Conservation (phyloP, 2,888 invertebrate species). For the Caenorhabditis becei region DNA sequence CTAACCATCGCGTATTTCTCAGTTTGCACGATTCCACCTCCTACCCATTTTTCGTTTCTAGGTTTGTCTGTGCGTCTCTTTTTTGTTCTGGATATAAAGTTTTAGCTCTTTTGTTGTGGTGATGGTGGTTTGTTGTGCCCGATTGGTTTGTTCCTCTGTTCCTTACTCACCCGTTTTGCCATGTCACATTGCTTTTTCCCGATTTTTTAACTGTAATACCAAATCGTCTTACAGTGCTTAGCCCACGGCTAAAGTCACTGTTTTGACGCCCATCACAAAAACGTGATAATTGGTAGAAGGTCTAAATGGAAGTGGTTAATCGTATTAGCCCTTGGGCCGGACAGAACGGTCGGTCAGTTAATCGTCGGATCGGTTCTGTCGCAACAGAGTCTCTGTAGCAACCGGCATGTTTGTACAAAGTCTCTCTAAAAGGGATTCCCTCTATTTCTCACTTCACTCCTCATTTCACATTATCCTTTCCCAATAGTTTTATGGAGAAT, state of each 20-base stretch:
- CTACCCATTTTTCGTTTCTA: conserved; percentile 15
- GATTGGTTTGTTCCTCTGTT: conserved; percentile 25
- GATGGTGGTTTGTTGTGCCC: conserved; percentile 12
- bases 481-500: conserved; percentile 17
- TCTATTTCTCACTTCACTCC: conserved; percentile 5
- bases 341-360: conserved; percentile 36
- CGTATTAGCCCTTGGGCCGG: conserved; percentile 26
- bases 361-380: conserved; percentile 24
- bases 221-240: too few species aligned
- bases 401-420: conserved; percentile 24
- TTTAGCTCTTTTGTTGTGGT: conserved; percentile 26
- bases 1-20: conserved; percentile 3
- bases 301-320: conserved; percentile 24
- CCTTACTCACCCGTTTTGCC: conserved; percentile 3
- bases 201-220: neutral
- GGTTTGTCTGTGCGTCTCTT: conserved; percentile 16
- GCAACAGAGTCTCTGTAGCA: conserved; percentile 12
- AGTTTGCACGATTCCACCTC: conserved; percentile 21
- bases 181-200: neutral
- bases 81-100: conserved; percentile 46
- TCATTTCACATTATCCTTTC: conserved; percentile 4
- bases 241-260: neutral
- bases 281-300: conserved; percentile 33
- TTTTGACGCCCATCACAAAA: neutral
- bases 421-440: conserved; percentile 10